Conservation (phyloP, 1,140 invertebrate species). For the Venustaconcha ellipsiformis region DNA sequence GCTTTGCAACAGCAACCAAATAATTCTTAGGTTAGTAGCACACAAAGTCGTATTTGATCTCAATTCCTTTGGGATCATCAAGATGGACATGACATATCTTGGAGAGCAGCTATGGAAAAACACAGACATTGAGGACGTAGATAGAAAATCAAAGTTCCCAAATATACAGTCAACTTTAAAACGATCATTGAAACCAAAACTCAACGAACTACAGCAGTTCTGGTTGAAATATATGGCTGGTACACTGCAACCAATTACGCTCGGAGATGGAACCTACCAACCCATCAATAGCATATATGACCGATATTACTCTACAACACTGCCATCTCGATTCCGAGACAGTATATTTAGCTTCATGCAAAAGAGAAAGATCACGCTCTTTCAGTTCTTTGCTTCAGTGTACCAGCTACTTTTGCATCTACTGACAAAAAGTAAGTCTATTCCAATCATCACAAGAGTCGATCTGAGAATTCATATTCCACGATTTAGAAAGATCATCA, state of each 20-base stretch:
- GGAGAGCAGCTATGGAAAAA: slow-evolving; percentile 14
- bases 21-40: too few relatives aligned
- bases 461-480: slow-evolving; percentile 18
- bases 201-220: slow-evolving; percentile 1
- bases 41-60: background rate
- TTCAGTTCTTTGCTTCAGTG: slow-evolving; percentile 4
- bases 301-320: background rate
- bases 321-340: background rate
- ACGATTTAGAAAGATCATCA: slow-evolving; percentile 10
- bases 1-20: too few relatives aligned
- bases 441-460: slow-evolving; percentile 13
- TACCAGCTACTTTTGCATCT: slow-evolving; percentile 1
- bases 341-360: background rate
- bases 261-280: background rate
- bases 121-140: slow-evolving; percentile 3
- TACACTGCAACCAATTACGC: slow-evolving; percentile 8
- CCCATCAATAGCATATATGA: background rate
- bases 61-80: slow-evolving; percentile 4
- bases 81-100: slow-evolving; percentile 1
- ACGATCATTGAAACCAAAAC: slow-evolving; percentile 1
- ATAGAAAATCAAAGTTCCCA: slow-evolving; percentile 1
- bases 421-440: slow-evolving; percentile 3
- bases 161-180: slow-evolving; percentile 5
- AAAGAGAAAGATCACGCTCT: background rate
- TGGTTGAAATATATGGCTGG: slow-evolving; percentile 10